Base-by-base conservation (phyloP, 2,888 invertebrate species). In the Eupithecia vulgata region DNA sequence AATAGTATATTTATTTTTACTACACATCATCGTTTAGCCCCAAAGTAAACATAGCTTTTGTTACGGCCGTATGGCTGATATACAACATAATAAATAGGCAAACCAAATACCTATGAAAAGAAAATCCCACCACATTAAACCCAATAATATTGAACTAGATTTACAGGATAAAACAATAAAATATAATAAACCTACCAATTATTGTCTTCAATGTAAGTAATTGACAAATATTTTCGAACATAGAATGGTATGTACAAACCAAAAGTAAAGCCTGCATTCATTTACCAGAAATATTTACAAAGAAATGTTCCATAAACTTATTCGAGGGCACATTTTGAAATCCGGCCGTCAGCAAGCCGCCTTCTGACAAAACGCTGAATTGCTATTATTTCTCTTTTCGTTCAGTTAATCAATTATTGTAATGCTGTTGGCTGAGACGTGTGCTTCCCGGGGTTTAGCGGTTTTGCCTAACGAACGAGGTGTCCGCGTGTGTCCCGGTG, bases 361-460 rank as follows among this genome's bases (percentile, higher is more conserved):
- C 86, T 90, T 88, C 88, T 82, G 87, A 81, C 86, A 89, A 91
- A 94, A 89, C 87, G 93, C 93, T 93, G 93, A 92, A 88, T 91
- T 81, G 92, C 86, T 91, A 92, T 93, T 92, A 93, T 92, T 92
- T 92, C 91, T 92, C 91, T 92, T 91, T 91, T 90, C 90, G 91
- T 93, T 93, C 90, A 90, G 92, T 91, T 93, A 93, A 94, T 94
- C 94, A 94, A 94, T 94, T 94, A 94, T 94, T 94, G 88, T 93
- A 93, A 94, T 93, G 87, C 88, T 92, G 92, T 93, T 90, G 89
- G 89, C 86, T 79, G 84, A 88, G 91, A 91, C 88, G 90, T 89
- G 87, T 88, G 88, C 80, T 77, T 79, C 77, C 79, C 67, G 83
- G 78, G 82, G 84, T 86, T 88, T 87, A 85, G 81, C 80, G 82